These are phyloP conservation scores for Cynocephalus volans DNA, from an alignment of 2,113 vertebrate genomes.

Conservation along the genomic window DNA sequence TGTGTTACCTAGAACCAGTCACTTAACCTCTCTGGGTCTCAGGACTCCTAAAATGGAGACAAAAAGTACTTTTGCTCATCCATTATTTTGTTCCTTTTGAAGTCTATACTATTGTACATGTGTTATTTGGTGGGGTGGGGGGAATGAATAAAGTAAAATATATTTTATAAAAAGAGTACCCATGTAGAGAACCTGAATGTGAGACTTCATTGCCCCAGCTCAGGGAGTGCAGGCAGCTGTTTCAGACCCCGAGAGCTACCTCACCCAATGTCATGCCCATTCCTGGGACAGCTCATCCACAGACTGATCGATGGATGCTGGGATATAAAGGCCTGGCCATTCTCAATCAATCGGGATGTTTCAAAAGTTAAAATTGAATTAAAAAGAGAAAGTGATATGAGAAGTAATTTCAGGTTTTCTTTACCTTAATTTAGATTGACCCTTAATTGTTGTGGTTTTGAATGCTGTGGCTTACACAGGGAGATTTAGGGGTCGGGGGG, in stretches of 20 bases:
- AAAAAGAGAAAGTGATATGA: not conserved
- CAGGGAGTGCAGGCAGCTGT: not conserved
- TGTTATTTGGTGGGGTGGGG: not conserved
- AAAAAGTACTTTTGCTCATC: not conserved
- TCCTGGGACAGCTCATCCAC: not conserved
- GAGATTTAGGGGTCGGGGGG: rapidly evolving
- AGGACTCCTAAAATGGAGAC: not conserved
- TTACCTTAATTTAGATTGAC: not conserved
- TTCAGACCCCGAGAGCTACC: not conserved
- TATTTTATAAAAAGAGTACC: not conserved
- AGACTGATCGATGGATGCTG: not conserved
- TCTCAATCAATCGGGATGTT: rapidly evolving
- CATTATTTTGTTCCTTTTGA: not conserved
- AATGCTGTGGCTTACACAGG: not conserved
- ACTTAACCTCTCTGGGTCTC: conserved; percentile 35
- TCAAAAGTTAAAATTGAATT: not conserved
- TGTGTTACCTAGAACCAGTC: not conserved
- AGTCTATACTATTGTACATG: not conserved
- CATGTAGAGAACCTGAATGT: not conserved
- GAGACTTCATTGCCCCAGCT: not conserved
- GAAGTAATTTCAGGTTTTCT: not conserved
- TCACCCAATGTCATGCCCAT: not conserved
- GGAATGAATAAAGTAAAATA: not conserved
- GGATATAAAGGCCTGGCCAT: not conserved
- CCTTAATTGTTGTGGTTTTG: not conserved